Evolutionary conservation across 1,140 invertebrate species (phyloP).

Genomic region (Dysdera silvatica): DNA sequence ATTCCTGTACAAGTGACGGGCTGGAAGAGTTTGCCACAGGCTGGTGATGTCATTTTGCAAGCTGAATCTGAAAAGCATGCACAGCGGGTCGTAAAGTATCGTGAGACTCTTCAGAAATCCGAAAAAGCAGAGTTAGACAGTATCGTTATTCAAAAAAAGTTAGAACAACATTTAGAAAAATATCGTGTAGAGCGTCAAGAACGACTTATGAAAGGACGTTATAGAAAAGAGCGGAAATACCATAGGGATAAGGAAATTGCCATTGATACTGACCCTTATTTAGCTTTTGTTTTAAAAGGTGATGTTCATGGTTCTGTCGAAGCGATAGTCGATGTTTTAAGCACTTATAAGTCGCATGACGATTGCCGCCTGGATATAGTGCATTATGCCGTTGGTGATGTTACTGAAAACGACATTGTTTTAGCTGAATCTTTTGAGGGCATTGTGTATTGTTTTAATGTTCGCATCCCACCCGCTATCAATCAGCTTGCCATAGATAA

Average conservation of each 20-base stretch:
- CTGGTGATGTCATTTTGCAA: conserved; percentile 79
- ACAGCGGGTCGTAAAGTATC: conserved; percentile 57
- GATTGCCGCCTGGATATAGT: conserved; percentile 74
- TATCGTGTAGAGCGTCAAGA: conserved; percentile 59
- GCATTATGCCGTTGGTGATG: conserved; percentile 77
- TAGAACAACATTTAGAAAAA: conserved; percentile 54
- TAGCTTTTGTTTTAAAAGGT: conserved; percentile 40
- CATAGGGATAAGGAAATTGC: conserved; percentile 32
- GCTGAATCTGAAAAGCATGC: conserved; percentile 68
- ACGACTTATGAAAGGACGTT: conserved; percentile 52
- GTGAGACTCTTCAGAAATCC: conserved; percentile 51
- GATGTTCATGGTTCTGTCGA: conserved; percentile 88
- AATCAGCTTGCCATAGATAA: conserved; percentile 48
- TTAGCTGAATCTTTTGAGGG: conserved; percentile 73
- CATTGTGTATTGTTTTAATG: conserved; percentile 82
- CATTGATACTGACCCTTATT: conserved; percentile 40
- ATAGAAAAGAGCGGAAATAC: conserved; percentile 4
- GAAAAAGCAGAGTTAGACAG: conserved; percentile 57
- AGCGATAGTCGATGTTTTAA: conserved; percentile 83
- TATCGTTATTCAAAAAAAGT: conserved; percentile 57
- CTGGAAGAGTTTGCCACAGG: conserved; percentile 75
- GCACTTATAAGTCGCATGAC: conserved; percentile 69
- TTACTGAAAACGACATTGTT: conserved; percentile 75
- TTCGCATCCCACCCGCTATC: conserved; percentile 50
- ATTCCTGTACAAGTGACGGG: conserved; percentile 80